These are phyloP conservation scores for Diacarnus erythraeanus DNA, from an alignment of 37 sponge, comb jelly and placozoan genomes.

Conservation along the genomic window DNA sequence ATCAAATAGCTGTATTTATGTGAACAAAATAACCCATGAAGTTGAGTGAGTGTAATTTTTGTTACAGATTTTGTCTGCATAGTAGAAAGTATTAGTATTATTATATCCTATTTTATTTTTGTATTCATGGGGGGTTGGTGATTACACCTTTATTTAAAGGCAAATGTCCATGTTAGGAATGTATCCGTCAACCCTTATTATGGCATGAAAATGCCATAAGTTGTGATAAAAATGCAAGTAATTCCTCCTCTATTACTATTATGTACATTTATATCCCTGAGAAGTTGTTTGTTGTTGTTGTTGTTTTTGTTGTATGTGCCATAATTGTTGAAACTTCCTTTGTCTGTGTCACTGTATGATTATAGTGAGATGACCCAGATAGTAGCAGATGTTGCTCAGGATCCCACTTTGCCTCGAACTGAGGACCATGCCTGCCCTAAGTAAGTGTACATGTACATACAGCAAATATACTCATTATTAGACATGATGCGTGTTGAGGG, in stretches of 20 bases:
- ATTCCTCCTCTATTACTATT: no score
- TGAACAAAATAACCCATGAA: constrained; percentile 99
- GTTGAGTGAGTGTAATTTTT: constrained; percentile 75
- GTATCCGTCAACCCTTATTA: no score
- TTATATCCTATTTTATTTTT: no score
- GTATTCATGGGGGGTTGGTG: no score
- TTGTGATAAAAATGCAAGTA: no score
- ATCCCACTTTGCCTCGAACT: constrained; percentile 97
- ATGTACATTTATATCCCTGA: not conserved
- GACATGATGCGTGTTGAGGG: no score
- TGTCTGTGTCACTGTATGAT: not conserved
- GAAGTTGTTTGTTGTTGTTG: not conserved
- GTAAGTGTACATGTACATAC: constrained; percentile 37
- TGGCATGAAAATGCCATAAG: no score
- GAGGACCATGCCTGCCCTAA: constrained; percentile 92
- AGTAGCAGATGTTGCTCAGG: constrained; percentile 96
- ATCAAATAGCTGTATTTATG: constrained; percentile 90
- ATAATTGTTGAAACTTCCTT: not conserved
- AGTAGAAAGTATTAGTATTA: not conserved
- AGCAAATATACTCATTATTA: not conserved
- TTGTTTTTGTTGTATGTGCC: not conserved
- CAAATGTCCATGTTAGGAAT: no score
- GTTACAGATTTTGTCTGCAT: not conserved
- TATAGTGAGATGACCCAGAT: constrained; percentile 92
- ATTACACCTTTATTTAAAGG: no score